Evolutionary conservation across 2,888 invertebrate species (phyloP), one percentile per base, ranked within the genome.

Genomic region (Dicranocentrus wangi): DNA sequence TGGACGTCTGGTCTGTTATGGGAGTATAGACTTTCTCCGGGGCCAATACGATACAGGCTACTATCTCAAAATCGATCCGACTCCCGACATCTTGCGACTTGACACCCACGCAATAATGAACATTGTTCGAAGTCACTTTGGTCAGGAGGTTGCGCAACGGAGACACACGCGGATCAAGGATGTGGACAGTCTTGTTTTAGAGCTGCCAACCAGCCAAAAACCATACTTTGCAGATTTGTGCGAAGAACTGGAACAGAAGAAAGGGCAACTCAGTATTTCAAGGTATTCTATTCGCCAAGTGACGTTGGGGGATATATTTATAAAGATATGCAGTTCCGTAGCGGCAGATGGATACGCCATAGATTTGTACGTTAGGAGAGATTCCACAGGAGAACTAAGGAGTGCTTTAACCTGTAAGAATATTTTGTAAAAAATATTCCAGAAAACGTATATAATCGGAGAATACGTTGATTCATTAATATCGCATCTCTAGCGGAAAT

Each of bases 1-100:
- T 80, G 85, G 84, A 2, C 82, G 80, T 55, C 66, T 86, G 5
- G 60, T 86, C 17, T 85, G 85, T 32, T 84, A 53, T 66, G 85
- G 85, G 21, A 63, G 77, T 10, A 42, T 82, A 13, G 55, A 68
- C n/a, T 86, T 47, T 43, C 60, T 86, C 1, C 80, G 76, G 53
- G 42, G 69, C 0, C 78, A 81, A 47, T 86, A 86, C 58, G 84
- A 84, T 42, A 84, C 84, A 1, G 84, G 84, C 8, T 84, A 83
- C 53, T 84, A 80, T 47, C 51, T 84, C 0, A 79, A 73, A 27
- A 43, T 82, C 2, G 10, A 42, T 2, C 84, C 84, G 2, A 32
- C 61, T 21, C 43, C n/a, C 0, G 7, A 7, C 47, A 2, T 8
- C 42, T 28, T 32, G 5, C 25, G 43, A 47, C 7, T 82, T 1